Percentiles rank a stretch among this genome's conserved stretches.
Evolutionary conservation across 2,113 vertebrate genomes (phyloP).

Genomic region (Pseudorasbora parva): DNA sequence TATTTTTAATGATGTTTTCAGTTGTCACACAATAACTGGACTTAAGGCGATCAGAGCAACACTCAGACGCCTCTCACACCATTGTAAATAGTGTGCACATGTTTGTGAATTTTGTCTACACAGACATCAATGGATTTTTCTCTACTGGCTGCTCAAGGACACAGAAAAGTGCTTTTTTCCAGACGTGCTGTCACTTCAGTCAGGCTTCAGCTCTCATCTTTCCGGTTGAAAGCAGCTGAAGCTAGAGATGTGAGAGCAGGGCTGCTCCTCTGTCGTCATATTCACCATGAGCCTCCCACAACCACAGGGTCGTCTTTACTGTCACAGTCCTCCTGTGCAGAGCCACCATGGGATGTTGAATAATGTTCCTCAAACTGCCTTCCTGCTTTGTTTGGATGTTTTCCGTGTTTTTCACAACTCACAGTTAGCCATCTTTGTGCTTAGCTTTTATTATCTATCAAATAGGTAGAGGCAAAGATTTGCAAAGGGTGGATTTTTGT

Average conservation of each 20-base stretch:
- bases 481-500: background rate
- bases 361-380: background rate
- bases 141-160: constrained; percentile 38
- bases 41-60: background rate
- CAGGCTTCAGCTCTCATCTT: constrained; percentile 45
- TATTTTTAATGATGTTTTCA: constrained; percentile 1
- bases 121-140: constrained; percentile 20
- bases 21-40: background rate
- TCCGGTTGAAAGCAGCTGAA: constrained; percentile 38
- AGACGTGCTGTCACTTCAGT: constrained; percentile 32
- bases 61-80: background rate
- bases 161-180: constrained; percentile 18
- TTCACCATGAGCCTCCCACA: background rate
- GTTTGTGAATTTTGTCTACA: background rate
- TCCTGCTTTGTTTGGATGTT: background rate
- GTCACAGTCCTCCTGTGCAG: background rate
- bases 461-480: background rate
- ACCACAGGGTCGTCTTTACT: background rate
- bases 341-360: background rate
- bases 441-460: background rate
- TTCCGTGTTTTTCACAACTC: background rate
- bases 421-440: background rate
- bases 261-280: constrained; percentile 26
- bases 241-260: constrained; percentile 25
- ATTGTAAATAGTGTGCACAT: background rate